phyloP scores from a whole-genome alignment of 1,140 invertebrate genomes.

The Magallana ariakensis region DNA sequence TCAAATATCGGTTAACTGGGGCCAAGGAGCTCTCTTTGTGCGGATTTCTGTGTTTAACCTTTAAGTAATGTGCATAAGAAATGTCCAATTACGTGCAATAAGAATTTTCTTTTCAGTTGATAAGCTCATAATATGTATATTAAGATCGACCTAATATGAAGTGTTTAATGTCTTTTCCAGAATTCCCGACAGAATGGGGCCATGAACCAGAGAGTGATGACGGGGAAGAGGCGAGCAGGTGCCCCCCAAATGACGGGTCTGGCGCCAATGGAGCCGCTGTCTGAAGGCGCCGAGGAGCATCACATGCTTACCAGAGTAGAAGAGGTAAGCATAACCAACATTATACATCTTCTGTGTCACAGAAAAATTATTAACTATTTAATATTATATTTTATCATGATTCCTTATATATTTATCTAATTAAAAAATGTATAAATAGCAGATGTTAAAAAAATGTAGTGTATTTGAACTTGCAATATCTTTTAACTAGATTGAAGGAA shows the following conservation, averaged over 20 bases:
- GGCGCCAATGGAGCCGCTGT: constrained; percentile 58
- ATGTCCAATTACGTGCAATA: too few species aligned
- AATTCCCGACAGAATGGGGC: constrained; percentile 39
- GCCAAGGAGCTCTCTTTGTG: neutral
- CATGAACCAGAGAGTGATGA: constrained; percentile 40
- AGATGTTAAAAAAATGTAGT: too few species aligned
- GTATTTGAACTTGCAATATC: too few species aligned
- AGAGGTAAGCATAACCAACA: constrained; percentile 59
- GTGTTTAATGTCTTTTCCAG: constrained; percentile 24
- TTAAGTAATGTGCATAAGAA: too few species aligned
- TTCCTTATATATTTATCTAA: too few species aligned
- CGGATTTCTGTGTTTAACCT: too few species aligned
- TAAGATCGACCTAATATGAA: too few species aligned
- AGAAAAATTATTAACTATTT: neutral
- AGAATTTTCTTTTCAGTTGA: too few species aligned
- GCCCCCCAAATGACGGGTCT: constrained; percentile 60
- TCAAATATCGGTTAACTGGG: neutral
- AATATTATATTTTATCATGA: neutral
- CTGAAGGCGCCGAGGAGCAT: constrained; percentile 60
- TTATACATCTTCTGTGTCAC: neutral
- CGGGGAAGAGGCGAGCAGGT: constrained; percentile 52
- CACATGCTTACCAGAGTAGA: constrained; percentile 63
- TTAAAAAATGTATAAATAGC: too few species aligned
- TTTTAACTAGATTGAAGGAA: constrained; percentile 51
- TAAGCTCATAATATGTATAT: too few species aligned